A percentile compares a stretch with the other conserved stretches of the same genome.
Evolutionary conservation across 2,113 vertebrate genomes (phyloP).

Genomic region (Sturnira hondurensis): DNA sequence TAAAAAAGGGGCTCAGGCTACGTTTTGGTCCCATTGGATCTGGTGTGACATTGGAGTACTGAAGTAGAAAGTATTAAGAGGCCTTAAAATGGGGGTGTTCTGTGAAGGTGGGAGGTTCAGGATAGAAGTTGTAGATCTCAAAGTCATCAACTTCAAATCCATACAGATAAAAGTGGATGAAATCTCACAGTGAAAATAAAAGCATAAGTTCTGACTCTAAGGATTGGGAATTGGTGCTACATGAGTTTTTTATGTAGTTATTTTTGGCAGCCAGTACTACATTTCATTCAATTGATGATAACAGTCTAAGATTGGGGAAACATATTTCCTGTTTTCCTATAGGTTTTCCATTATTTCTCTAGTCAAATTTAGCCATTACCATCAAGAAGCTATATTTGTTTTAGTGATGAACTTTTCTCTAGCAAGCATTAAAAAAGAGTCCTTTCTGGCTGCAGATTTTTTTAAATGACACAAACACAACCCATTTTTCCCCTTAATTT

Average conservation of each 20-base stretch:
- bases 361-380: slow-evolving; percentile 65
- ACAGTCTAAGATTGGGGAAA: slow-evolving; percentile 52
- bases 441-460: slow-evolving; percentile 54
- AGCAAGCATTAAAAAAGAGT: slow-evolving; percentile 51
- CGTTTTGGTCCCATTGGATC: slow-evolving; percentile 4
- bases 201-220: slow-evolving; percentile 57
- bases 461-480: slow-evolving; percentile 62
- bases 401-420: slow-evolving; percentile 65
- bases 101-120: slow-evolving; percentile 30
- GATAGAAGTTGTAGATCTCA: not conserved
- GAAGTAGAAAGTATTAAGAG: slow-evolving; percentile 15
- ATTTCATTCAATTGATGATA: slow-evolving; percentile 67
- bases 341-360: slow-evolving; percentile 70
- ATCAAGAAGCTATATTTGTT: slow-evolving; percentile 65
- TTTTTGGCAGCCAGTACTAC: slow-evolving; percentile 58
- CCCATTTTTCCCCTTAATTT: slow-evolving; percentile 42
- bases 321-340: slow-evolving; percentile 66
- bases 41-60: not conserved
- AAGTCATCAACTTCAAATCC: slow-evolving; percentile 25
- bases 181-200: slow-evolving; percentile 54
- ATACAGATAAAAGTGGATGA: slow-evolving; percentile 35
- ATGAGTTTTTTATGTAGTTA: slow-evolving; percentile 61
- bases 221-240: slow-evolving; percentile 52
- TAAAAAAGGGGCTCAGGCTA: not conserved
- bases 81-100: not conserved